Evolutionary conservation across 2,797 vertebrate species (phyloP), one percentile per base, ranked within the genome.

Genomic region (Pagetopsis macropterus): DNA sequence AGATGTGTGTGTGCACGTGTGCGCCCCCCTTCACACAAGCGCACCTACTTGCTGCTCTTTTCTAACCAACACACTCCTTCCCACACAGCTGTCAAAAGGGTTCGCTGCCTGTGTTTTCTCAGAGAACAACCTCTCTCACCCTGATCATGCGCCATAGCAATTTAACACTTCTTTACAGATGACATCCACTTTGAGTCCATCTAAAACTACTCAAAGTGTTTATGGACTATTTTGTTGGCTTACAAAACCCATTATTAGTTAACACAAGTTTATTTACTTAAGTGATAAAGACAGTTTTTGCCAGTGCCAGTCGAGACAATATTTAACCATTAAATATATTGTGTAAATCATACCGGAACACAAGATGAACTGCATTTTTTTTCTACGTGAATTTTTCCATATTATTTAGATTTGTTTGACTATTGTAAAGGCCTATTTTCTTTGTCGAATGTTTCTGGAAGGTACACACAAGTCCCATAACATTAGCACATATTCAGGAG

Each of bases 81-180:
- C 64, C 81, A 77, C 23, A 41, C 90, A 92, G 89, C 89, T 91
- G 90, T 86, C 82, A 80, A 86, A 88, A 87, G 78, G 45, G 77
- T 78, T 82, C 44, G 2, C 60, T 60, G 76, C 41, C 4, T 84
- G 84, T 83, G 77, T 87, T 85, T 85, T 81, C 80, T 61, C 63
- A 31, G 31, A 72, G 72, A 84, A 74, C 59, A 75, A 70, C 79
- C 81, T 79, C 44, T 63, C 4, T 79, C 72, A 78, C 61, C 77
- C 67, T 17, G 54, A 75, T 84, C 70, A 72, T 46, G 52, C 58
- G 77, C 65, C 75, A 71, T 62, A 87, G 74, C 74, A 54, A 37
- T 60, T 49, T n/a, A 23, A 64, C 70, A 45, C 21, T 55, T 69
- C 58, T 70, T 40, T 76, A 11, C 60, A 60, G n/a, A 52, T 6